Evolutionary conservation across 2,113 vertebrate species (phyloP).

Genomic region (Paramormyrops kingsleyae): DNA sequence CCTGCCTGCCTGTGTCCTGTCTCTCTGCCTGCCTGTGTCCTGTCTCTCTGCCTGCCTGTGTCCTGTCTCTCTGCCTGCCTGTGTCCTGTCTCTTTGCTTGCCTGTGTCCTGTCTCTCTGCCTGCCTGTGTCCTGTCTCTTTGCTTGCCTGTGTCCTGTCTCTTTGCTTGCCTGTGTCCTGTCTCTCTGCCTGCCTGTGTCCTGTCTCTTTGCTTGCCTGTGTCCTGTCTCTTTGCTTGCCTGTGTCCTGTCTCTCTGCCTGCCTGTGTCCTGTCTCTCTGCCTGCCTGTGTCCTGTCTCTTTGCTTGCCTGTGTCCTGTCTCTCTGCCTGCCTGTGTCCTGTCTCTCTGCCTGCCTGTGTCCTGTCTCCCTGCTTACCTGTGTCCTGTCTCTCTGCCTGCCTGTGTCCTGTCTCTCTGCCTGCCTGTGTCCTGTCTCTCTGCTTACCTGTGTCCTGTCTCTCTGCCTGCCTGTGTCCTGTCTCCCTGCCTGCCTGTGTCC

Average conservation of each 20-base stretch:
- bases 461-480: neutral
- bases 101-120: neutral
- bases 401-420: neutral
- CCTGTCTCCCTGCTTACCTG: no score
- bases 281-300: no score
- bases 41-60: neutral
- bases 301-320: neutral
- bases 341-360: neutral
- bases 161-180: no score
- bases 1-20: neutral
- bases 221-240: neutral
- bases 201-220: neutral
- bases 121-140: neutral
- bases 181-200: neutral
- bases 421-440: neutral
- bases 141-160: no score
- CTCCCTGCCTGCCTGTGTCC: neutral
- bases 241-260: no score
- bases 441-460: neutral
- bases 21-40: neutral
- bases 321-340: neutral
- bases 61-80: neutral
- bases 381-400: neutral
- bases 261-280: no score
- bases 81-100: neutral